Base-by-base conservation (phyloP, 2,113 vertebrate genomes). In the Triplophysa rosa region DNA sequence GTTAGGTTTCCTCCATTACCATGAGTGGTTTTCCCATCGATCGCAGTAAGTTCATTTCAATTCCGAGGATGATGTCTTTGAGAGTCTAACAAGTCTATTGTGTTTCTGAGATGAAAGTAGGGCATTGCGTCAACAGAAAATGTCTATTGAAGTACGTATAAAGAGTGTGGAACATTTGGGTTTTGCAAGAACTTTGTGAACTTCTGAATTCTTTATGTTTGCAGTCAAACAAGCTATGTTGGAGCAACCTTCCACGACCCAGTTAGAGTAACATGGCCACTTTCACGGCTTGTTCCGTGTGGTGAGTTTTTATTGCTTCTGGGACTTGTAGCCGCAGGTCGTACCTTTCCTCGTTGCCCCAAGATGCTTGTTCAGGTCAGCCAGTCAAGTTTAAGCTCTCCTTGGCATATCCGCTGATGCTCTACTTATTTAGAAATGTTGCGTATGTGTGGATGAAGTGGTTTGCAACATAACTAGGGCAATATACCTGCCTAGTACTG, bases 31-130 rank as follows among this genome's bases (percentile, higher is more conserved):
- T 65, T 79, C 56, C 72, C 61, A 62, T 49, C 47, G 67, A 80
- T 80, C 59, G 74, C 52, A 67, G 47, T 63, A 82, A 77, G 49
- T 80, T 64, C 65, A 77, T 72, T 77, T 82, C 49, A 58, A 80
- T 81, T 61, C 62, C 37, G 45, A 82, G 29, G 40, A 77, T 77
- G 67, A 67, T 79, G 69, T 54, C 42, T 74, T 56, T 75, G 56
- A 67, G 42, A 58, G 63, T 80, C 33, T 29, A 61, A 79, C 56
- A 40, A 79, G 58, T 29, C 63, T 58, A 63, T 78, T 65, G 29
- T 71, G 58, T 69, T 66, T 76, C 42, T 24, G 64, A 29, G 54
- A 68, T 63, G 76, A 33, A 69, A 62, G 72, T 72, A 63, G 73
- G 71, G 26, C 54, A 80, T 63, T 67, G 19, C 49, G 8, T 52